Evolutionary conservation across 1,140 invertebrate species (phyloP).

Genomic region (Calliopsis andreniformis): DNA sequence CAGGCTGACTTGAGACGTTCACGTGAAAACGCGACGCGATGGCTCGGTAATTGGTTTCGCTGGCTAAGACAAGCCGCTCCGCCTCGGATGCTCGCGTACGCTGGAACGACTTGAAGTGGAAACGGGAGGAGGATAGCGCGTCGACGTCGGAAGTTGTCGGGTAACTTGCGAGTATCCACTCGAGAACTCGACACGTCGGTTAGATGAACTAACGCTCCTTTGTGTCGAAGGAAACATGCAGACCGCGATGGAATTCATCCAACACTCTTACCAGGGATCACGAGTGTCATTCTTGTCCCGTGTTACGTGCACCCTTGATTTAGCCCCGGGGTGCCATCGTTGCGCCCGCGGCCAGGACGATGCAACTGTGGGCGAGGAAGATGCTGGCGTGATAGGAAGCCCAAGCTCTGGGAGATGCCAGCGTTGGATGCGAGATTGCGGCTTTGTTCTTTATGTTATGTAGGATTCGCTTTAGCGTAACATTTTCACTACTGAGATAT

Average conservation of each 20-base stretch:
- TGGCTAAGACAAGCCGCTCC: constrained; percentile 49
- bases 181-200: constrained; percentile 23
- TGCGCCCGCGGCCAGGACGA: neutral
- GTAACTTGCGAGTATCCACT: constrained; percentile 55
- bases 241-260: constrained; percentile 12
- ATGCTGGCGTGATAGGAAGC: neutral
- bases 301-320: neutral
- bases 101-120: constrained; percentile 14
- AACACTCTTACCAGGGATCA: neutral
- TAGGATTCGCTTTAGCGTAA: too few relatives aligned
- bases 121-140: neutral
- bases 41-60: constrained; percentile 55
- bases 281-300: neutral
- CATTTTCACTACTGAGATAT: too few relatives aligned
- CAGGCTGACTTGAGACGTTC: neutral
- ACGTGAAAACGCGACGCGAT: neutral
- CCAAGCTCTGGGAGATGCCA: too few relatives aligned
- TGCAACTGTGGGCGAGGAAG: neutral
- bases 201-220: constrained; percentile 18
- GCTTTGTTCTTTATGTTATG: too few relatives aligned
- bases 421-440: neutral
- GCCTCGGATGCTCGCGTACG: constrained; percentile 27
- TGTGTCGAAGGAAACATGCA: constrained; percentile 5
- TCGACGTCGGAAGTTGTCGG: constrained; percentile 39
- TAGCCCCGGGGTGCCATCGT: neutral